Evolutionary conservation across 2,113 vertebrate species (phyloP), one percentile per base, ranked within the genome.

Genomic region (Dicentrarchus labrax): DNA sequence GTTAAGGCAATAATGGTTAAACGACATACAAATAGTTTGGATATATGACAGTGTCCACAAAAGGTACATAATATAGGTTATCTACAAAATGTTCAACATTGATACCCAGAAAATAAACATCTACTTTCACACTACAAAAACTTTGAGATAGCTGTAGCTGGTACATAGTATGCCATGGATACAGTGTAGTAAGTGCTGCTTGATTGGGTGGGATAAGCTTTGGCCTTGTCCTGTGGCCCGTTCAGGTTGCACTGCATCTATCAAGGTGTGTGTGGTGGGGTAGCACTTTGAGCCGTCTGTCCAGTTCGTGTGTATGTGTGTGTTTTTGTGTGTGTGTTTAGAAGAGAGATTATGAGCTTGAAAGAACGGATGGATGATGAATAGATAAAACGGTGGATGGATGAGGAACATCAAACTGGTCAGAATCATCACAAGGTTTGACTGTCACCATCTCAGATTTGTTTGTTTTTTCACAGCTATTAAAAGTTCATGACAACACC

Each of bases 1-100:
- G 17, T 89, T 90, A 93, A 92, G 91, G 93, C 92, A 93, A 57
- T 82, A 80, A 90, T 82, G 92, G 87, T 83, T 78, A 36, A 87
- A 85, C 67, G 56, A 87, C 80, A 82, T 91, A 84, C 47, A 50
- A 74, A 89, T 38, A 88, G 30, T 83, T 62, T 83, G 12, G 60
- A 61, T 86, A 79, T 84, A 73, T 22, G 47, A 88, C 75, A 39
- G 24, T n/a, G 48, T 78, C 85, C 59, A 89, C 80, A 85, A 85
- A 84, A 85, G 62, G 47, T 80, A 81, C 76, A 64, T 12, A 59
- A 81, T 80, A 83, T 66, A 77, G 70, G 12, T 83, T 61, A 61
- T 88, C 73, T 81, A 57, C 79, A 87, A 80, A 78, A 79, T 77
- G 54, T 76, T 76, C 50, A 79, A 76, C 83, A 80, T 51, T 67